A percentile compares a stretch with the other conserved stretches of the same genome.
Evolutionary conservation across 92 coral and sea anemone genomes (phyloP).

Genomic region (Heliopora coerulea): DNA sequence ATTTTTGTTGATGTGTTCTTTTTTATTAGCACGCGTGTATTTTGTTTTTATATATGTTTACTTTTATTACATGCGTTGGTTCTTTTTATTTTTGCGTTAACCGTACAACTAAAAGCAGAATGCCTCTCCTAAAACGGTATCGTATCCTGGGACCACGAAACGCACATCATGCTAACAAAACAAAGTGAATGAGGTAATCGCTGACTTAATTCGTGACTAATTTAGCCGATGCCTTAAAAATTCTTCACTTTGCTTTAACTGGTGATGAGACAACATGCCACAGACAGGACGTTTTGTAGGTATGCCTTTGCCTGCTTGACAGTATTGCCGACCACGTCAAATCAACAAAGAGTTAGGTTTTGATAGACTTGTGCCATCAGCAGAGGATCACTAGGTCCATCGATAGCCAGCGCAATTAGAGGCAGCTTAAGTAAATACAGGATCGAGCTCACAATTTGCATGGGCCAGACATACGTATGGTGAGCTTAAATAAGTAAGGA

Average conservation of each 20-base stretch:
- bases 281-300: constrained; percentile 62
- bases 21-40: no score
- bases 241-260: constrained; percentile 57
- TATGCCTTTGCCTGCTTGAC: constrained; percentile 59
- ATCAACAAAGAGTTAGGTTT: constrained; percentile 53
- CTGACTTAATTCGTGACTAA: constrained; percentile 54
- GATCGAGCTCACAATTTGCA: constrained; percentile 49
- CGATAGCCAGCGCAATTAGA: constrained; percentile 58
- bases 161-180: constrained; percentile 67
- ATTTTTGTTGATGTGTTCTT: no score
- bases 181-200: constrained; percentile 55
- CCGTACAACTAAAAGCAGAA: no score
- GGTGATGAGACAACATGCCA: constrained; percentile 59
- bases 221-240: constrained; percentile 57
- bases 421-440: constrained; percentile 42
- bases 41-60: no score
- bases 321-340: constrained; percentile 43
- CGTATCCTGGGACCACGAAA: constrained; percentile 59
- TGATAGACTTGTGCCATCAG: constrained; percentile 52
- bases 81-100: no score
- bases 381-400: constrained; percentile 56
- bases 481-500: constrained; percentile 65
- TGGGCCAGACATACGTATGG: constrained; percentile 60
- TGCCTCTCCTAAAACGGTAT: constrained; percentile 49
- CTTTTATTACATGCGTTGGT: no score